These are phyloP conservation scores for Rhodophaea formosa DNA, from an alignment of 2,888 invertebrate genomes.

Conservation along the genomic window DNA sequence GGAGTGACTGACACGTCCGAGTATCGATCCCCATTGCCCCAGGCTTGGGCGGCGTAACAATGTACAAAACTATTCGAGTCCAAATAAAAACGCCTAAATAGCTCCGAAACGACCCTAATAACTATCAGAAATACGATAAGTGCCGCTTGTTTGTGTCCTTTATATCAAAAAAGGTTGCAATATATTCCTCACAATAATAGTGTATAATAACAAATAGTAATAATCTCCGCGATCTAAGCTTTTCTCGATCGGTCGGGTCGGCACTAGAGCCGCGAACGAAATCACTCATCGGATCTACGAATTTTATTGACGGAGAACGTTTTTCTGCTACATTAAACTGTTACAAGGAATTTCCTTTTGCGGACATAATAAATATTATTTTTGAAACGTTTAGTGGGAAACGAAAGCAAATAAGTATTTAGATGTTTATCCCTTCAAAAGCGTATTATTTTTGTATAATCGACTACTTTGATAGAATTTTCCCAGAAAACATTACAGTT, in stretches of 20 bases:
- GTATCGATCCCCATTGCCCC: slow-evolving; percentile 12
- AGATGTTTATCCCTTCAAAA: not conserved
- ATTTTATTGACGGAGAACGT: not conserved
- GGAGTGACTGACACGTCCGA: slow-evolving; percentile 14
- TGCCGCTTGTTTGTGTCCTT: slow-evolving; percentile 1
- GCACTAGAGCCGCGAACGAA: not conserved
- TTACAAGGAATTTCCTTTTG: not conserved
- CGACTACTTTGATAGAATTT: not conserved
- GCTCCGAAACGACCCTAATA: slow-evolving; percentile 1
- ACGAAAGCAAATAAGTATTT: not conserved
- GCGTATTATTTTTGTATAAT: not conserved
- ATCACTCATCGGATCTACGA: not conserved
- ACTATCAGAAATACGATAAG: slow-evolving; percentile 8
- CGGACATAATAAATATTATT: not conserved
- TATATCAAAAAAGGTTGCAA: slow-evolving; percentile 3
- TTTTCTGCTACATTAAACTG: not conserved
- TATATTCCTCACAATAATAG: slow-evolving; percentile 4
- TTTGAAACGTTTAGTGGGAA: not conserved
- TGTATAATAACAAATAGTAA: not conserved
- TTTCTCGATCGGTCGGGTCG: not conserved
- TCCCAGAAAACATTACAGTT: too few species aligned
- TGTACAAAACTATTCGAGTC: slow-evolving; percentile 2
- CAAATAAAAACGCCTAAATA: slow-evolving; percentile 9
- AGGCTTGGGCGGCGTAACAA: slow-evolving; percentile 5
- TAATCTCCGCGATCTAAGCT: not conserved